These are phyloP conservation scores for Macroglossus sobrinus DNA, from an alignment of 2,113 vertebrate genomes.

Conservation along the genomic window DNA sequence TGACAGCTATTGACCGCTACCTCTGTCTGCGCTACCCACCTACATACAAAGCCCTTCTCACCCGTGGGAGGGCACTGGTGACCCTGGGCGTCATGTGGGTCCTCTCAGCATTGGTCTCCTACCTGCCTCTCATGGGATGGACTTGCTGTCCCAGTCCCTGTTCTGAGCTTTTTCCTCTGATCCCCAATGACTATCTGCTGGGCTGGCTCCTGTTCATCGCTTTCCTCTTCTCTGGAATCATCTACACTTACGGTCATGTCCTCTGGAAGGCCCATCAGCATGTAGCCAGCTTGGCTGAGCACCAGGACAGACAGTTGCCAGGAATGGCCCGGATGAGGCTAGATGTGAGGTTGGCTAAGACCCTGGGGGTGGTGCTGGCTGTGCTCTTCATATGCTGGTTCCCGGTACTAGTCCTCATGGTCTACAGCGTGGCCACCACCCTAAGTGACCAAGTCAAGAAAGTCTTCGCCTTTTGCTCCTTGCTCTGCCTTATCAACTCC, in stretches of 20 bases:
- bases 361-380: conserved; percentile 88
- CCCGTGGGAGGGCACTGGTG: conserved; percentile 82
- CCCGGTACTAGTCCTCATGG: conserved; percentile 88
- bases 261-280: conserved; percentile 91
- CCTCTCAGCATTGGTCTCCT: conserved; percentile 82
- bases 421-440: conserved; percentile 80
- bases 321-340: conserved; percentile 87
- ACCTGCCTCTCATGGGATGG: conserved; percentile 93
- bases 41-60: conserved; percentile 89
- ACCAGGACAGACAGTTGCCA: conserved; percentile 58
- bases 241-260: conserved; percentile 86
- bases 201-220: conserved; percentile 86
- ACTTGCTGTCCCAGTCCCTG: conserved; percentile 87
- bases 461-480: conserved; percentile 93
- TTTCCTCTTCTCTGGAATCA: conserved; percentile 85
- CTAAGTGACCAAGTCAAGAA: conserved; percentile 80
- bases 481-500: conserved; percentile 93
- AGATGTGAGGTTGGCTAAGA: conserved; percentile 92
- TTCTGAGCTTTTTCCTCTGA: conserved; percentile 90
- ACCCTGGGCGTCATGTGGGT: conserved; percentile 87
- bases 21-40: conserved; percentile 88
- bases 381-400: conserved; percentile 91
- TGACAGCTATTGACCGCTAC: conserved; percentile 93
- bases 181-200: conserved; percentile 84
- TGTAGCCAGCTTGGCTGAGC: conserved; percentile 82